Conservation (phyloP, 2,888 invertebrate genomes). For the Onthophagus sagittarius region DNA sequence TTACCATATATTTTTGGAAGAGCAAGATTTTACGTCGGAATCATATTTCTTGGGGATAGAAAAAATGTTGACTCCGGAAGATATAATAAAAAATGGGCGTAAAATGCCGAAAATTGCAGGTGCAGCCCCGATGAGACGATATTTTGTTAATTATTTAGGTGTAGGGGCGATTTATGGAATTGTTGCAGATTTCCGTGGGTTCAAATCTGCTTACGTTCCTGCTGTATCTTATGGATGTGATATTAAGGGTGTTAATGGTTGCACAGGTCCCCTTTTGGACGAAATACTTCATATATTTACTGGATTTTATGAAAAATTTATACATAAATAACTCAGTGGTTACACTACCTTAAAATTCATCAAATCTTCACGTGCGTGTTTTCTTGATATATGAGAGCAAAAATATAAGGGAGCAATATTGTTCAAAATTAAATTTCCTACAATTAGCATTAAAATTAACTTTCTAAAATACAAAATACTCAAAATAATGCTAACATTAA, state of each 20-base stretch:
- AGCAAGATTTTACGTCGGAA: conserved; percentile 53
- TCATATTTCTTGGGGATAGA: conserved; percentile 59
- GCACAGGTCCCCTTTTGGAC: too few species aligned
- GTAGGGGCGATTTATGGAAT: conserved; percentile 59
- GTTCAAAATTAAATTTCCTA: too few species aligned
- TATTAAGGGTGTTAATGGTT: conserved; percentile 49
- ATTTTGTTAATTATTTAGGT: conserved; percentile 59
- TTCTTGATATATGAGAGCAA: too few species aligned
- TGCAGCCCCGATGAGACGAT: conserved; percentile 44
- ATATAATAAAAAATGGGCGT: conserved; percentile 52
- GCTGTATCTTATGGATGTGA: conserved; percentile 64
- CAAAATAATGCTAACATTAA: too few species aligned
- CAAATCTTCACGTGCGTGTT: too few species aligned
- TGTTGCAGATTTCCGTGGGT: conserved; percentile 49
- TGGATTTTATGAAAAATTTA: too few species aligned
- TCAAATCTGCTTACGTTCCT: conserved; percentile 65
- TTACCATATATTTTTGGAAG: conserved; percentile 61
- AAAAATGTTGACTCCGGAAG: conserved; percentile 59
- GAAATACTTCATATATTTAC: too few species aligned
- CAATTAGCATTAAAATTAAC: too few species aligned
- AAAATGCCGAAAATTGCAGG: conserved; percentile 39
- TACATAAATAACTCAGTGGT: too few species aligned
- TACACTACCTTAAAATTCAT: too few species aligned
- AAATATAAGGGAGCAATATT: too few species aligned
- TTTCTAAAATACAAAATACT: too few species aligned